Evolutionary conservation across 2,888 invertebrate genomes (phyloP).

Genomic region (Silvanus unidentatus): DNA sequence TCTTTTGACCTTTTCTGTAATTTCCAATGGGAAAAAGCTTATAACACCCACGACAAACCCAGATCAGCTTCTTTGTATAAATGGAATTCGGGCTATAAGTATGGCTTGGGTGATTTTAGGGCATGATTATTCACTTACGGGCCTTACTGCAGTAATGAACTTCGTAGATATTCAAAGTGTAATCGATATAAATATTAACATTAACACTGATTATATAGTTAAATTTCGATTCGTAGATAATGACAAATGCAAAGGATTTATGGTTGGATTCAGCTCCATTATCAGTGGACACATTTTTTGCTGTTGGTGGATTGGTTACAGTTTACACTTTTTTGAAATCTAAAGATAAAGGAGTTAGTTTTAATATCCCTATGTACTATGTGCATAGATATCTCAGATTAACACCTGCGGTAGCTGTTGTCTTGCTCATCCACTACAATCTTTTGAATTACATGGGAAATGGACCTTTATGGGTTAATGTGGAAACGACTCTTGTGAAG

Average conservation of each 20-base stretch:
- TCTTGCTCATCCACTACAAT: constrained; percentile 7
- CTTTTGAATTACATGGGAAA: constrained; percentile 8
- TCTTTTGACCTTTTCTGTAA: constrained; percentile 11
- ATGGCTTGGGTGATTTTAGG: constrained; percentile 2
- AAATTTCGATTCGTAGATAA: not conserved
- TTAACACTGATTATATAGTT: no score
- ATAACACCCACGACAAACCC: constrained; percentile 6
- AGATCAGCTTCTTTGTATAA: constrained; percentile 39
- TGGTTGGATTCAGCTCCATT: constrained; percentile 44
- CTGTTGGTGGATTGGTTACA: constrained; percentile 54
- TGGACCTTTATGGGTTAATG: constrained; percentile 36
- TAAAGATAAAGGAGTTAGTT: constrained; percentile 27
- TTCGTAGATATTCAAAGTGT: no score
- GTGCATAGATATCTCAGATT: constrained; percentile 25
- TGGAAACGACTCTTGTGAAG: not conserved
- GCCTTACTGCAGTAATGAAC: no score
- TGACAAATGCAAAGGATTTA: constrained; percentile 4
- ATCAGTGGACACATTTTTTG: constrained; percentile 58
- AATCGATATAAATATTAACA: no score
- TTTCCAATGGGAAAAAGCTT: constrained; percentile 14
- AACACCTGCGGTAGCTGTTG: constrained; percentile 30
- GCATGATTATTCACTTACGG: no score
- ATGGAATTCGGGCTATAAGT: constrained; percentile 42
- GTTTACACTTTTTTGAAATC: constrained; percentile 42
- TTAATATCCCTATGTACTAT: constrained; percentile 34